Percentiles rank a stretch among this genome's conserved stretches.
phyloP scores from a whole-genome alignment of 2,888 invertebrate species.

The Isotomurus palustris region DNA sequence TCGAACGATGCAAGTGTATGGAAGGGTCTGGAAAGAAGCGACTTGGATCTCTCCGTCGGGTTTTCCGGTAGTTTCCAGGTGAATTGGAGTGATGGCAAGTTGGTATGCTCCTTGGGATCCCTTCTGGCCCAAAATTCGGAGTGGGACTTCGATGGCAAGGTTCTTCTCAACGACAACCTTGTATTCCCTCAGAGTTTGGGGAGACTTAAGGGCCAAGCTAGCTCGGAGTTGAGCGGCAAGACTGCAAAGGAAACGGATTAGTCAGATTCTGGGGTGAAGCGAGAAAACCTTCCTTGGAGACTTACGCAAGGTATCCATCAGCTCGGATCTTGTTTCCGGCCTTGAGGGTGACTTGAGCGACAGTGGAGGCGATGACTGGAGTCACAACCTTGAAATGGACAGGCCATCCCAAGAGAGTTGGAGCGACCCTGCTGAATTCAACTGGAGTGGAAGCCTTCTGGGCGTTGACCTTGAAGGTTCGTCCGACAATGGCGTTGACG shows the following conservation, averaged over 20 bases:
- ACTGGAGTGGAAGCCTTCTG: neutral
- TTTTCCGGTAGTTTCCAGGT: slow-evolving; percentile 2
- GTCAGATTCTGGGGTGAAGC: neutral
- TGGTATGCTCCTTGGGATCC: neutral
- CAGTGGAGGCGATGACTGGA: slow-evolving; percentile 8
- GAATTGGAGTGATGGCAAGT: slow-evolving; percentile 14
- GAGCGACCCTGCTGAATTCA: slow-evolving; percentile 9
- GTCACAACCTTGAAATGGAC: neutral
- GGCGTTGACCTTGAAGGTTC: neutral
- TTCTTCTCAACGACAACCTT: neutral
- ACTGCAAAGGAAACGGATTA: neutral
- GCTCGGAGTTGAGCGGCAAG: neutral
- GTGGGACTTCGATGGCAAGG: slow-evolving; percentile 4
- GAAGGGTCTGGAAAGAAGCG: neutral
- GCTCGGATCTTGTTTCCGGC: slow-evolving; percentile 6
- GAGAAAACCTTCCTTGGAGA: too few species aligned
- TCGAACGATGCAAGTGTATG: slow-evolving; percentile 4
- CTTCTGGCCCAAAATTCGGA: slow-evolving; percentile 4
- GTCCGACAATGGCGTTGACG: neutral
- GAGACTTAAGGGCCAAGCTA: slow-evolving; percentile 3
- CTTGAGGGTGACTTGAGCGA: slow-evolving; percentile 3
- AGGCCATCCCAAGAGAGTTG: slow-evolving; percentile 13
- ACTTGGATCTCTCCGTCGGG: slow-evolving; percentile 14
- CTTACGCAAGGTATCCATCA: slow-evolving; percentile 12
- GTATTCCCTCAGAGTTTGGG: slow-evolving; percentile 2